Base-by-base conservation (phyloP, 2,113 vertebrate genomes). In the Guaruba guarouba region DNA sequence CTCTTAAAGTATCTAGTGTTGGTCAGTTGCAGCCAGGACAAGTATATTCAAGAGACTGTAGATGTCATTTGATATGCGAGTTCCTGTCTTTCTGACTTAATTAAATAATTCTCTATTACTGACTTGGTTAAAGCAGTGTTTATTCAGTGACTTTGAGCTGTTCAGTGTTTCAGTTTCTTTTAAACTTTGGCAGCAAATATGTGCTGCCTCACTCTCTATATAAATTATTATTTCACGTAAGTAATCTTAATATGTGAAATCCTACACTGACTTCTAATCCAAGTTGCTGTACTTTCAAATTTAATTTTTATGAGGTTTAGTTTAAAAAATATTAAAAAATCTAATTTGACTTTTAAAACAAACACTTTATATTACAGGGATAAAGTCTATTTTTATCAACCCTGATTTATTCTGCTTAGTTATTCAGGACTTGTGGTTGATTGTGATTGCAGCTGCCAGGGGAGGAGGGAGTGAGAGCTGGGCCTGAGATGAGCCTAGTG, bases 161-260 rank as follows among this genome's bases (percentile, higher is more conserved):
- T 92, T 90, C 54, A 73, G 48, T 90, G 63, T 88, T 96, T 93
- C 92, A 69, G 59, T 80, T 93, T 59, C 69, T 77, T 92, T 93
- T 52, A 88, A 93, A 93, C 62, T 74, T 93, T 90, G 82, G 59
- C 92, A 94, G 79, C 67, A 80, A 93, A 62, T 90, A 39, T 17
- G 37, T 49, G 48, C 29, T 80, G 12, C 59, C 88, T 80, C 48
- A 64, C 43, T 82, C 3, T n/a, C n/a, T 28, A 6, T 74, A 86
- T 68, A 71, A 93, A 79, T 85, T 85, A 95, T 64, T 94, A 82
- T 87, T 91, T 91, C 75, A 66, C 11, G 0, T 70, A 92, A 92
- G 68, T 83, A 0, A 74, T 88, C 92, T 95, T 90, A 77, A 46
- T 88, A 44, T 19, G 41, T 86, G 73, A 94, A 96, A 92, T 86